phyloP scores from a whole-genome alignment of 2,797 vertebrate species.

The Sebastes iracundus region DNA sequence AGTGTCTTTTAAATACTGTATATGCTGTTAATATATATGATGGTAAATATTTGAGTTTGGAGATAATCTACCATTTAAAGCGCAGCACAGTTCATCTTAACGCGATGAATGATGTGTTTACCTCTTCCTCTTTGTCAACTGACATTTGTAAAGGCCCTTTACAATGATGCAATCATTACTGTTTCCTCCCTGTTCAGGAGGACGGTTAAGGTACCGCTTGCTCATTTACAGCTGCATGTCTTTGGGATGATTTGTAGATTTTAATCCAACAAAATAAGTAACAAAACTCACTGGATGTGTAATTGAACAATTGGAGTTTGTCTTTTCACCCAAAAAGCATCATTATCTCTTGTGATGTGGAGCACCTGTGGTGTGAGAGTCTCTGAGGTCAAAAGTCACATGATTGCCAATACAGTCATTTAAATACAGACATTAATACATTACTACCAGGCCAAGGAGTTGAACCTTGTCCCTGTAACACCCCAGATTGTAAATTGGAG shows the following conservation, averaged over 20 bases:
- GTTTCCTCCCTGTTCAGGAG: not conserved
- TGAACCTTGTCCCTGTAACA: not conserved
- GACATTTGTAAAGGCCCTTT: not conserved
- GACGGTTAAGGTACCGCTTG: not conserved
- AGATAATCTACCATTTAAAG: not conserved
- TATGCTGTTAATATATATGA: not conserved
- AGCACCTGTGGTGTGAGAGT: not conserved
- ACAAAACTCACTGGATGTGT: not conserved
- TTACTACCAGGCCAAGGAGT: not conserved
- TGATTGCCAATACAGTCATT: not conserved
- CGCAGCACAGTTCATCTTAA: not conserved
- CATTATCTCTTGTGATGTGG: not conserved
- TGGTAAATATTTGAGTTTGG: not conserved
- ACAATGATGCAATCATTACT: not conserved
- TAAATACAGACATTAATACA: not conserved
- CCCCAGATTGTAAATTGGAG: not conserved
- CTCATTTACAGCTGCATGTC: not conserved
- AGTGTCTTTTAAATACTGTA: not conserved
- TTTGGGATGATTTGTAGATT: not conserved
- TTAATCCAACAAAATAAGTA: not conserved
- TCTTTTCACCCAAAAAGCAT: not conserved
- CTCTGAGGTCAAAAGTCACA: not conserved
- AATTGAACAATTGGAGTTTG: not conserved
- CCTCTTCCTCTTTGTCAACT: not conserved
- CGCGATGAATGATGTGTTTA: not conserved